These are phyloP conservation scores for Halyomorpha halys DNA, from an alignment of 1,140 invertebrate genomes.

Conservation along the genomic window DNA sequence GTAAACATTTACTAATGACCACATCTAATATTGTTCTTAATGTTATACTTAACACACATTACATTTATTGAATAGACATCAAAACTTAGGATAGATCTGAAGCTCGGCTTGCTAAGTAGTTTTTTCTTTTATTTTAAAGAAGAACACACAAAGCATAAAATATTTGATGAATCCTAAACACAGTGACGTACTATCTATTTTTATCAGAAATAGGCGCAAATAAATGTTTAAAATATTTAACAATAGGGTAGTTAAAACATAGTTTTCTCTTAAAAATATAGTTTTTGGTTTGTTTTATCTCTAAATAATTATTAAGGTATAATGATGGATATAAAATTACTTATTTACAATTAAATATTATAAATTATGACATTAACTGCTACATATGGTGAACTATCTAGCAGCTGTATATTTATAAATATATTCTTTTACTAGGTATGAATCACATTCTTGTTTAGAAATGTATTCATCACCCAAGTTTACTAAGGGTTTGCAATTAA, in stretches of 20 bases:
- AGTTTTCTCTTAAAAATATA: slow-evolving; percentile 19
- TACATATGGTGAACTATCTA: not conserved
- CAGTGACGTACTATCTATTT: not conserved
- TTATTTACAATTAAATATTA: slow-evolving; percentile 13
- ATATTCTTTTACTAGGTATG: not conserved
- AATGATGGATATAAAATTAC: slow-evolving; percentile 19
- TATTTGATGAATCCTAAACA: not conserved
- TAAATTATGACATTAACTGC: slow-evolving; percentile 6
- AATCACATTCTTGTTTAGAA: not conserved
- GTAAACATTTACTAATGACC: slow-evolving; percentile 3
- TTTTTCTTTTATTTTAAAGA: slow-evolving; percentile 9
- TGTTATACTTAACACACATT: slow-evolving; percentile 19
- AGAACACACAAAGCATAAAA: slow-evolving; percentile 19
- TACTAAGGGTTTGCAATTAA: no score
- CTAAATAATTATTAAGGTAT: slow-evolving; percentile 15
- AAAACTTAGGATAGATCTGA: slow-evolving; percentile 13
- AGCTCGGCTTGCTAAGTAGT: slow-evolving; percentile 6
- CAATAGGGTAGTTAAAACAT: slow-evolving; percentile 7
- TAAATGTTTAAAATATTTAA: slow-evolving; percentile 4
- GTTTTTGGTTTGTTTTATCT: slow-evolving; percentile 18
- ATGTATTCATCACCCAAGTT: no score
- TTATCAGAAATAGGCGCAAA: slow-evolving; percentile 11
- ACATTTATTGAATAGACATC: slow-evolving; percentile 16
- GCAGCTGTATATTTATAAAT: not conserved
- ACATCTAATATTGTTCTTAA: slow-evolving; percentile 6